A percentile compares a stretch with the other conserved stretches of the same genome.
phyloP scores from a whole-genome alignment of 2,113 vertebrate species.

The Orthonyx spaldingii region DNA sequence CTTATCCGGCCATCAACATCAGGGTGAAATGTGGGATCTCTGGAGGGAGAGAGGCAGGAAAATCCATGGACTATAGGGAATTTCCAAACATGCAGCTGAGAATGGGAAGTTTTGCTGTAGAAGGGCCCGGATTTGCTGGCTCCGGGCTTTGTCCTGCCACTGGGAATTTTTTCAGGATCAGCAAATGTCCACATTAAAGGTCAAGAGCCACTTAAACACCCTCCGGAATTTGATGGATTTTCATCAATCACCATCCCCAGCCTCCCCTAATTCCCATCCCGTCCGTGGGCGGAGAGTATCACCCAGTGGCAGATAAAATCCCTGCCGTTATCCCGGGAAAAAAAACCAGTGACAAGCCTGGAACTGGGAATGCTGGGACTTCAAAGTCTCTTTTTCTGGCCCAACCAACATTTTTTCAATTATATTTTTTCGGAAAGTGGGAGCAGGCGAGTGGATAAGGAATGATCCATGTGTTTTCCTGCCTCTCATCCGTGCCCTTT shows the following conservation, averaged over 20 bases:
- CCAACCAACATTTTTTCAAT: not conserved
- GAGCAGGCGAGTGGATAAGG: not conserved
- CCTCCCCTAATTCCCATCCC: not conserved
- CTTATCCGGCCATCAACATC: not conserved
- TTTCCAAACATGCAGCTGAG: accelerated
- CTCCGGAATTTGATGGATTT: not conserved
- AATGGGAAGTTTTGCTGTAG: not conserved
- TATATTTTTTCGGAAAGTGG: not conserved
- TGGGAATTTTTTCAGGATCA: not conserved
- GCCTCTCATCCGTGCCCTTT: not conserved
- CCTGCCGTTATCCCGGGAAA: not conserved
- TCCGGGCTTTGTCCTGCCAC: not conserved
- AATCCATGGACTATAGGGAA: not conserved
- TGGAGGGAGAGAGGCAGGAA: not conserved
- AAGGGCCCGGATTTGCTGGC: not conserved
- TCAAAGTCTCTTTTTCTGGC: not conserved
- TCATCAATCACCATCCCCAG: not conserved
- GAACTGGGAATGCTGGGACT: not conserved
- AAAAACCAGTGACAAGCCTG: not conserved
- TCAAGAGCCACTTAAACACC: not conserved
- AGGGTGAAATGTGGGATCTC: not conserved
- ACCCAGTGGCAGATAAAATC: conserved; percentile 21
- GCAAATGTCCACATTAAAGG: not conserved
- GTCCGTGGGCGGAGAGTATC: not conserved
- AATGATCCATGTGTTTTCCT: not conserved